phyloP scores from a whole-genome alignment of 2,113 vertebrate species.

The Pituophis catenifer region DNA sequence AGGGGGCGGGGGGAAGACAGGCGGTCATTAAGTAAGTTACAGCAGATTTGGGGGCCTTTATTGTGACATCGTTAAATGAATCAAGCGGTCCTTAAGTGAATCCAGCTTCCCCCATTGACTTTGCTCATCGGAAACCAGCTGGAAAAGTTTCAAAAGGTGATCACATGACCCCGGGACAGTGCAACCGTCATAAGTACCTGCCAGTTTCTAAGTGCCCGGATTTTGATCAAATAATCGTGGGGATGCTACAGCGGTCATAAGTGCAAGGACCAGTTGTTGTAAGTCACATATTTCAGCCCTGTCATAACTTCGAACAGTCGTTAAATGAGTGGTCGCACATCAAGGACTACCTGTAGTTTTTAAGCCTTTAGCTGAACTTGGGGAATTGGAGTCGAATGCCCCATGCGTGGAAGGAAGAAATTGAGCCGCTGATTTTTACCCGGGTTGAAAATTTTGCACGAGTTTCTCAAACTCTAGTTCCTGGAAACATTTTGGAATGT shows the following conservation, averaged over 20 bases:
- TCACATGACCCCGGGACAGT: background rate
- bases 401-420: background rate
- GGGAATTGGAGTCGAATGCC: background rate
- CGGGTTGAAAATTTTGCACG: background rate
- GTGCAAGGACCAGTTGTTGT: background rate
- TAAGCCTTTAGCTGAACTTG: background rate
- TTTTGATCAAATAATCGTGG: background rate
- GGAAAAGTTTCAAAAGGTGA: background rate
- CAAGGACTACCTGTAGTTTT: background rate
- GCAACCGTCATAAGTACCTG: fast-evolving
- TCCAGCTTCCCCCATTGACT: background rate
- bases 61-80: background rate
- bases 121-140: too few relatives aligned
- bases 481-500: background rate
- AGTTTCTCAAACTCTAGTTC: background rate
- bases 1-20: background rate
- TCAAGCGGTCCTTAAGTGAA: background rate
- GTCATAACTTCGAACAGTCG: background rate
- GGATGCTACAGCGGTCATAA: background rate
- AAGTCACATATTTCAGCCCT: background rate
- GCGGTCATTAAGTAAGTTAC: background rate
- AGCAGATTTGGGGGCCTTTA: background rate
- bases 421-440: background rate
- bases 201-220: background rate
- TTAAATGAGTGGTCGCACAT: too few relatives aligned